These are phyloP conservation scores for Drosophila lowei DNA, from an alignment of 1,140 invertebrate genomes.

Conservation along the genomic window DNA sequence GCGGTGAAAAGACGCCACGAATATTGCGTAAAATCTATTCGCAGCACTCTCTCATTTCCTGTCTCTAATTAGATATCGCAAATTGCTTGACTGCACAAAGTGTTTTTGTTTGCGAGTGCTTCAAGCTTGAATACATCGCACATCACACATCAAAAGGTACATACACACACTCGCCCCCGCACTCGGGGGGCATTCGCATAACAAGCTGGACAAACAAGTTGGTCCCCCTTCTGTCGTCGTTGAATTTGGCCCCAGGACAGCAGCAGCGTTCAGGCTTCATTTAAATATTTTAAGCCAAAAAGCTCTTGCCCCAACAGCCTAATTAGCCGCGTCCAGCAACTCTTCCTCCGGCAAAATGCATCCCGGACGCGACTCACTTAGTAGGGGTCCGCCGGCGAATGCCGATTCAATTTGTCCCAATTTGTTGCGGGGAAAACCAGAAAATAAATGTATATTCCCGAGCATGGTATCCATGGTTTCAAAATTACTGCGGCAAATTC, in stretches of 20 bases:
- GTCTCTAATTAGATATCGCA: conserved; percentile 40
- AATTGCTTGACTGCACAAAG: conserved; percentile 17
- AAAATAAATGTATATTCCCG: neutral
- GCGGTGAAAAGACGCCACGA: conserved; percentile 25
- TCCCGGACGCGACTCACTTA: conserved; percentile 23
- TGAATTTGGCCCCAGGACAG: conserved; percentile 16
- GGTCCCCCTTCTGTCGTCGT: neutral
- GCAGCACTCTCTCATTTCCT: conserved; percentile 21
- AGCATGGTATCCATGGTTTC: conserved; percentile 26
- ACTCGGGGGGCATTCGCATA: neutral
- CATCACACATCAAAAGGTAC: conserved; percentile 27
- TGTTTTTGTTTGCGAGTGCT: conserved; percentile 34
- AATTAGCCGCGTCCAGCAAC: conserved; percentile 19
- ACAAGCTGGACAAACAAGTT: conserved; percentile 42
- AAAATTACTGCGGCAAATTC: conserved; percentile 38
- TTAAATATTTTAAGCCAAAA: conserved; percentile 55
- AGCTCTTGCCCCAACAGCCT: conserved; percentile 27
- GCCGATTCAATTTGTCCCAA: conserved; percentile 49
- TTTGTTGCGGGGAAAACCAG: conserved; percentile 12
- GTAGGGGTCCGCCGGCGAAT: conserved; percentile 21
- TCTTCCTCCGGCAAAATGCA: conserved; percentile 16
- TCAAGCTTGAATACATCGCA: conserved; percentile 15
- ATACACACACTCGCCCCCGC: neutral
- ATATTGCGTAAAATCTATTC: conserved; percentile 49
- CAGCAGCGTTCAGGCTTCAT: conserved; percentile 10